A percentile compares a stretch with the other conserved stretches of the same genome.
phyloP scores from a whole-genome alignment of 1,140 invertebrate genomes.

The Tetraneura akinire region DNA sequence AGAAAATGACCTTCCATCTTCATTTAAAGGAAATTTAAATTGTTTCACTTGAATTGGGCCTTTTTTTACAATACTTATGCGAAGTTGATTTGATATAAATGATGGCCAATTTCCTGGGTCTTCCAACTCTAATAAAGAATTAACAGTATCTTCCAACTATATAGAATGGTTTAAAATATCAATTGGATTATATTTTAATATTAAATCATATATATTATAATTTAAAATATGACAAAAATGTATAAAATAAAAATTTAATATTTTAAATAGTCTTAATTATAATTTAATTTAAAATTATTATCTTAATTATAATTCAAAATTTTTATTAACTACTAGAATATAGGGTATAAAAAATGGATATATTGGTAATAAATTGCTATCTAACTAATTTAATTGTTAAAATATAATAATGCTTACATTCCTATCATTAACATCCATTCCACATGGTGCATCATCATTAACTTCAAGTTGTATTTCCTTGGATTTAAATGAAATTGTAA shows the following conservation, averaged over 20 bases:
- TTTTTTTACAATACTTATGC: not conserved
- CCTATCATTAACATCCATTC: no score
- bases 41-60: conserved; percentile 16
- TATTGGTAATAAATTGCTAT: no score
- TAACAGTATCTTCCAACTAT: not conserved
- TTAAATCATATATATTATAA: not conserved
- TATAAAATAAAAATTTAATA: no score
- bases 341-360: no score
- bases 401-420: no score
- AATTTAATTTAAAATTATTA: not conserved
- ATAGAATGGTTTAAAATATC: not conserved
- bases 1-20: conserved; percentile 6
- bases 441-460: no score
- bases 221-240: no score
- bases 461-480: no score
- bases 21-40: conserved; percentile 17
- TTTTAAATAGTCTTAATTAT: not conserved
- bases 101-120: conserved; percentile 9
- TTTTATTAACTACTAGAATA: no score
- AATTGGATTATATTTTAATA: not conserved
- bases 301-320: not conserved
- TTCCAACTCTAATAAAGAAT: not conserved
- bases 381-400: no score
- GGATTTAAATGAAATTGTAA: no score
- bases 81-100: not conserved